Evolutionary conservation across 2,113 vertebrate species (phyloP), one percentile per base, ranked within the genome.

Genomic region (Bos taurus): DNA sequence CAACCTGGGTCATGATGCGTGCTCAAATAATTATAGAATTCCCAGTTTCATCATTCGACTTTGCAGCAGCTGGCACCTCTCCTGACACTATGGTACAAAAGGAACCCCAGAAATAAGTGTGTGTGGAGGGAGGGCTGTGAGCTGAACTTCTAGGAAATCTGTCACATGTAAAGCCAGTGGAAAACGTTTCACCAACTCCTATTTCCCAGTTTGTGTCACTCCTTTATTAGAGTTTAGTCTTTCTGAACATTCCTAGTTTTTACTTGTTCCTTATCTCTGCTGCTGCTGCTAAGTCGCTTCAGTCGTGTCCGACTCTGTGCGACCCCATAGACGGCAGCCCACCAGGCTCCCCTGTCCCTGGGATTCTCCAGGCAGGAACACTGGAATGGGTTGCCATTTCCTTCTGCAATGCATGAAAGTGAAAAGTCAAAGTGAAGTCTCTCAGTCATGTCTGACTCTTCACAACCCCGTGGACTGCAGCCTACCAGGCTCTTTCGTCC

Each of bases 11-110:
- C 52, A 43, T 84, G 82, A 43, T 77, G 40, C 23, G 21, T 91
- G 36, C 46, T 95, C 52, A 87, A 56, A 62, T 88, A 91, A 86
- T 71, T 36, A 77, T 43, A 80, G 83, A 85, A 91, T 89, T 28
- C 30, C 36, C 43, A 50, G 21, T 81, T 71, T 59, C 16, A n/a
- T 78, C 60, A 48, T 15, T 85, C 30, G 33, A 64, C 12, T 40
- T 15, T 71, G 23, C 12, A 36, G 48, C 82, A 67, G 17, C 60
- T 78, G 17, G 46, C 12, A 30, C 19, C 25, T 54, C 48, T 77
- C 50, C 50, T 7, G 2, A 60, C 4, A 1, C 40, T 52, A 48
- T 7, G 16, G 23, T 54, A 40, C 19, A 14, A 30, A n/a, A 59
- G 62, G 62, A 91, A 90, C 19, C 1, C 30, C n/a, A 74, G 54